Conservation (phyloP, 2,888 invertebrate species). For the Heliconius sara region DNA sequence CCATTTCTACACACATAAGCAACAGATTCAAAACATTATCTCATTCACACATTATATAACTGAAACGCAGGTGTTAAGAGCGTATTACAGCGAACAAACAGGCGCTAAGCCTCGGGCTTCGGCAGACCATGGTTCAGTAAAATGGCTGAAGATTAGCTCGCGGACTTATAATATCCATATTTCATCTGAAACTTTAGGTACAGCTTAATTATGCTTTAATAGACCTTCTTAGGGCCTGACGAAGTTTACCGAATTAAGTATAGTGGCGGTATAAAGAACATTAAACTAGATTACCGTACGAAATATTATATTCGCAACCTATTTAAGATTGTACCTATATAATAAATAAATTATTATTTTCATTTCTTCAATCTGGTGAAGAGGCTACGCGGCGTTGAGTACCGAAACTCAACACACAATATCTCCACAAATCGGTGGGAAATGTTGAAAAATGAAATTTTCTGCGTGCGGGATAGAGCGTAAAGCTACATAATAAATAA, state of each 20-base stretch:
- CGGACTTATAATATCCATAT: constrained; percentile 70
- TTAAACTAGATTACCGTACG: constrained; percentile 12
- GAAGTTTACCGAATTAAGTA: constrained; percentile 27
- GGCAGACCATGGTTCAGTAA: constrained; percentile 70
- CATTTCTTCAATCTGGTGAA: too few relatives aligned
- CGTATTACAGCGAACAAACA: constrained; percentile 79
- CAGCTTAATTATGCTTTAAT: constrained; percentile 58
- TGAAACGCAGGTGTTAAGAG: constrained; percentile 79
- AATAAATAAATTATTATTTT: neutral
- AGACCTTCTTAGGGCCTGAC: constrained; percentile 46
- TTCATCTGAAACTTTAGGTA: constrained; percentile 65
- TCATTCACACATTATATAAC: constrained; percentile 67
- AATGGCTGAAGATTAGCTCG: constrained; percentile 78
- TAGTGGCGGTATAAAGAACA: constrained; percentile 20
- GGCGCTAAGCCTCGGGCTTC: constrained; percentile 78
- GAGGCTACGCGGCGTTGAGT: too few relatives aligned
- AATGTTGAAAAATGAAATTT: too few relatives aligned
- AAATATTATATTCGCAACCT: neutral
- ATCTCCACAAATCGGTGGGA: too few relatives aligned
- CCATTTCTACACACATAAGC: neutral
- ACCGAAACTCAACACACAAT: too few relatives aligned
- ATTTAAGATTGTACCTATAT: neutral
- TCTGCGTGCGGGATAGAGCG: too few relatives aligned
- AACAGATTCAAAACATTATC: constrained; percentile 50
- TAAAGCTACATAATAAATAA: neutral